phyloP scores from a whole-genome alignment of 2,888 invertebrate genomes.

The Drosophila subsilvestris region DNA sequence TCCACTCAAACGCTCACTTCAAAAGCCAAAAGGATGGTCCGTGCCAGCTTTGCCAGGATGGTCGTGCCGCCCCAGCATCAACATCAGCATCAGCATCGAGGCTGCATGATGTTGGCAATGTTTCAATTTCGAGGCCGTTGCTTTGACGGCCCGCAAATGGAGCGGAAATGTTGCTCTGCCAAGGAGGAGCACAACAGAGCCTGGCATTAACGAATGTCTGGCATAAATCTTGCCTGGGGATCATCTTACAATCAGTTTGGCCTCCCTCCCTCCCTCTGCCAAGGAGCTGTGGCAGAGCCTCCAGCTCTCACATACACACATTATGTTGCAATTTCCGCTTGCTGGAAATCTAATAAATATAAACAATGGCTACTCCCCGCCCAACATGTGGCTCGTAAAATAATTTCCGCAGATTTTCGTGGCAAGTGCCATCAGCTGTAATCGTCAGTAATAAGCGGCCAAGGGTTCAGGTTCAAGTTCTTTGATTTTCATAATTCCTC shows the following conservation, averaged over 20 bases:
- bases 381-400: slow-evolving; percentile 55
- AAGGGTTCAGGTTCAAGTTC: background rate
- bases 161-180: slow-evolving; percentile 70
- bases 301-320: slow-evolving; percentile 34
- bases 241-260: slow-evolving; percentile 61
- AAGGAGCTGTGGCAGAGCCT: background rate
- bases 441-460: slow-evolving; percentile 44
- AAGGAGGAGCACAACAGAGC: slow-evolving; percentile 9
- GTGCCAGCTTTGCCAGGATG: background rate
- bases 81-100: no score
- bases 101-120: slow-evolving; percentile 55
- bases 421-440: slow-evolving; percentile 41
- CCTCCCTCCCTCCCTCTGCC: background rate
- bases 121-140: slow-evolving; percentile 61
- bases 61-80: background rate
- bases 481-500: slow-evolving; percentile 40
- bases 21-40: slow-evolving; percentile 44
- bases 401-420: slow-evolving; percentile 59
- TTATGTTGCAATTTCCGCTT: slow-evolving; percentile 69
- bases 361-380: slow-evolving; percentile 48
- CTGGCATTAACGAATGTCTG: slow-evolving; percentile 69
- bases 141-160: slow-evolving; percentile 64
- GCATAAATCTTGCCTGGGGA: slow-evolving; percentile 70
- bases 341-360: slow-evolving; percentile 70
- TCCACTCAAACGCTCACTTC: slow-evolving; percentile 72